Evolutionary conservation across 2,888 invertebrate species (phyloP), one percentile per base, ranked within the genome.

Genomic region (Catocala sponsa): DNA sequence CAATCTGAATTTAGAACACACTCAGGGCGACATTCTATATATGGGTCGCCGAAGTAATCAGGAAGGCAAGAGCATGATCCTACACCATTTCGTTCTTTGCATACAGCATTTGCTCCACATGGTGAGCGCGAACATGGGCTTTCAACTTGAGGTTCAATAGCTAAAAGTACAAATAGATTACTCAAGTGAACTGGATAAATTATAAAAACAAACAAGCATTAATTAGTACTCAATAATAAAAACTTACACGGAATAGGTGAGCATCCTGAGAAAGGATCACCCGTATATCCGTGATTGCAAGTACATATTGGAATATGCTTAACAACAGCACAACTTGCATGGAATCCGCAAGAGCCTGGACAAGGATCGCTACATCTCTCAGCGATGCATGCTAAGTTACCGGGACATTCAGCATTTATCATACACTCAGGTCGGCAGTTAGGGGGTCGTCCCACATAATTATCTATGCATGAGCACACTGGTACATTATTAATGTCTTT

Each of bases 1-100:
- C 98, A 98, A 81, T 98, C 98, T 7, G 97, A 96, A 87, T 98
- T 98, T 76, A 97, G 95, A n/a, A 98, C 96, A 87, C 98, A 98
- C 95, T 98, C 98, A 33, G 98, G 98, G 83, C 97, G 95, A 87
- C 98, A 98, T 82, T 97, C 97, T 48, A 97, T 94, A 81, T 98
- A 98, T 1, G 98, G 98, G 92, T 98, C 98, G 55, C 98, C 98
- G 80, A 96, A 97, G 88, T 97, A 98, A 80, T 97, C 97, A 62
- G 96, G 95, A 70, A 97, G 92, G 91, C 98, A 98, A 68, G 96
- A 95, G 88, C 98, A 98, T 67, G 98, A 97, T 51, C 98, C 98
- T 60, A 96, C 96, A 75, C 97, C 97, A 82, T 97, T 96, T 80
- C 96, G 95, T 91, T 97, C 97, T 89, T 96, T 97, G 90, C 98